Evolutionary conservation across 2,797 vertebrate genomes (phyloP), one percentile per base, ranked within the genome.

Genomic region (Molossus molossus): DNA sequence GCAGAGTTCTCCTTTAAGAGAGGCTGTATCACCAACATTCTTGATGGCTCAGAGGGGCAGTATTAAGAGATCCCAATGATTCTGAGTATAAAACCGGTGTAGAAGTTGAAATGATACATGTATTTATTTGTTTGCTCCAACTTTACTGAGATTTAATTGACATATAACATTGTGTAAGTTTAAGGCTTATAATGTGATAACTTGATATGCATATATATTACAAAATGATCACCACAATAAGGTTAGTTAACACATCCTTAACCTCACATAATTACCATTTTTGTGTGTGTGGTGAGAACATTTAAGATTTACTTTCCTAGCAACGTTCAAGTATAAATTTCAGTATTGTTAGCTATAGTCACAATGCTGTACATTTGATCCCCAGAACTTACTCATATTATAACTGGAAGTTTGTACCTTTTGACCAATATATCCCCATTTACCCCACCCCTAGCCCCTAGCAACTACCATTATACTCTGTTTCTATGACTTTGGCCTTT

Each of bases 31-130:
- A n/a, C 40, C 55, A 82, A 29, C 15, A 29, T 13, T 48, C 27
- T 53, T 58, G n/a, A 75, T 70, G 37, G 7, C 48, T 12, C 58
- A 50, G 67, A 96, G 25, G 25, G 37, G 64, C 0, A 2, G 27
- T 73, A 73, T 90, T 88, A 76, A 83, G 37, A 53, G 80, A 81
- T 21, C 50, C 5, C 55, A 40, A 69, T 21, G 40, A 94, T 72
- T 93, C 55, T 65, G 29, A 96, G 29, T 45, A 73, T 27, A 92
- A 76, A 93, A 81, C 45, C 90, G 33, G 91, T 95, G 90, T 77
- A 72, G 10, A 94, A 72, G 2, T 33, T 65, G 48, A 17, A 45
- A 91, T 67, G 29, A 45, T 6, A 45, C 6, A 45, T 45, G 40
- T 4, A 45, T 45, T 45, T 37, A 10, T 84, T 50, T 70, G 12